A percentile compares a stretch with the other conserved stretches of the same genome.
phyloP scores from a whole-genome alignment of 2,113 vertebrate species.

The Podarcis muralis region DNA sequence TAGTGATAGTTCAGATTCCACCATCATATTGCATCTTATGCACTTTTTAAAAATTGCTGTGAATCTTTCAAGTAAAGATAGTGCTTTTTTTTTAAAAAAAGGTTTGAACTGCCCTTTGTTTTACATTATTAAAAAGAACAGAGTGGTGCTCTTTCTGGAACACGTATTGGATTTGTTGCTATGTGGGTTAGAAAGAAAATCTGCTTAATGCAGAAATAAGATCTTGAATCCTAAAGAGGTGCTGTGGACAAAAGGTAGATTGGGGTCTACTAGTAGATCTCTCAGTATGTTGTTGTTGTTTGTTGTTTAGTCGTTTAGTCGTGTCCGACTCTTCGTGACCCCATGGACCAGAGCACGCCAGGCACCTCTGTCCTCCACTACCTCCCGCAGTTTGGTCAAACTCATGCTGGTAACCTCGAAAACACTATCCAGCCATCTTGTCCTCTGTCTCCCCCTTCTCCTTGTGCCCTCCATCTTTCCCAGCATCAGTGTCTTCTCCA shows the following conservation, averaged over 20 bases:
- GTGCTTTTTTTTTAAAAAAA: conserved; percentile 4
- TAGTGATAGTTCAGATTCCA: not conserved
- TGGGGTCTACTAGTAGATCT: not conserved
- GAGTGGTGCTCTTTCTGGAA: not conserved
- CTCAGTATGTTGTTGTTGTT: not conserved
- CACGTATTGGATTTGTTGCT: conserved; percentile 4
- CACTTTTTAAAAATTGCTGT: not conserved
- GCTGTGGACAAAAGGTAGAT: not conserved
- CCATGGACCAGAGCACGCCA: too few species aligned
- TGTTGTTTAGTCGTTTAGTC: too few species aligned
- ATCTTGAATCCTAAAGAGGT: not conserved
- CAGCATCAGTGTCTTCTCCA: too few species aligned
- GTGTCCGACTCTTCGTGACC: too few species aligned
- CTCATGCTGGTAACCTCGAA: too few species aligned
- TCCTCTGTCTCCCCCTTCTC: too few species aligned
- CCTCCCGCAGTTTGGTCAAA: too few species aligned
- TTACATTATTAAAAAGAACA: not conserved
- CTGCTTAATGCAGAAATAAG: not conserved
- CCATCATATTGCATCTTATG: not conserved
- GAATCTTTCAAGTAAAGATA: conserved; percentile 3
- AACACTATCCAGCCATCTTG: too few species aligned
- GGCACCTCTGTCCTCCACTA: too few species aligned
- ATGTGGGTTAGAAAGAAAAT: not conserved
- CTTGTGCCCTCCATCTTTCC: too few species aligned
- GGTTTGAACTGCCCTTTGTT: not conserved